A percentile compares a stretch with the other conserved stretches of the same genome.
Evolutionary conservation across 2,113 vertebrate species (phyloP).

Genomic region (Datnioides undecimradiatus): DNA sequence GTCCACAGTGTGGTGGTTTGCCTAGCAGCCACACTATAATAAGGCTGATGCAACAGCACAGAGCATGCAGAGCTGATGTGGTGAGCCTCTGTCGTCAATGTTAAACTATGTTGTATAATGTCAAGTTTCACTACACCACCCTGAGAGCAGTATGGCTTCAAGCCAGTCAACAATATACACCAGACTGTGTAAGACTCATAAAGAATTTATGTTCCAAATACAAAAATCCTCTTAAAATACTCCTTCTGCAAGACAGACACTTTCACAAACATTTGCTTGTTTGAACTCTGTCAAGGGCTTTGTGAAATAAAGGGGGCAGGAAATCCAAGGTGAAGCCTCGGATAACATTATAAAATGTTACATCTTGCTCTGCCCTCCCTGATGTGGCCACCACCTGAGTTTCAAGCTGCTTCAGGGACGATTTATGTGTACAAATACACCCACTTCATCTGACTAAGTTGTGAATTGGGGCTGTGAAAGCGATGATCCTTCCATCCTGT

Average conservation of each 20-base stretch:
- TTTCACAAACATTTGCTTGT: constrained; percentile 23
- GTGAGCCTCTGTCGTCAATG: not conserved
- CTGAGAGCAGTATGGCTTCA: constrained; percentile 8
- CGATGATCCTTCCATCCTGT: not conserved
- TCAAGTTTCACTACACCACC: constrained; percentile 23
- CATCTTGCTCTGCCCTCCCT: constrained; percentile 16
- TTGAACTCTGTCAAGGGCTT: constrained; percentile 28
- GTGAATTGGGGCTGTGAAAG: constrained; percentile 9
- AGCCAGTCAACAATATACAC: constrained; percentile 27
- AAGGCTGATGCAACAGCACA: constrained; percentile 18
- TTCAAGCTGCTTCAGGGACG: constrained; percentile 14
- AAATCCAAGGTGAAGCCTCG: constrained; percentile 11
- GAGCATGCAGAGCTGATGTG: constrained; percentile 7
- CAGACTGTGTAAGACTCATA: constrained; percentile 15
- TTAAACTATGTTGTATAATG: constrained; percentile 46
- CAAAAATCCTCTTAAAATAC: constrained; percentile 10
- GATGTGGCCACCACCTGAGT: constrained; percentile 2
- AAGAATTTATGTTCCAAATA: constrained; percentile 43
- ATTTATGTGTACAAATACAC: constrained; percentile 31
- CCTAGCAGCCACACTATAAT: constrained; percentile 7
- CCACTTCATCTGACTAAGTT: constrained; percentile 18
- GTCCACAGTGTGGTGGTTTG: constrained; percentile 10
- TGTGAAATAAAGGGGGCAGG: constrained; percentile 1
- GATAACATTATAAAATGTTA: constrained; percentile 8
- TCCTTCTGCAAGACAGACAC: constrained; percentile 14